These are phyloP conservation scores for Ciona savignyi DNA, from an alignment of 23 tunicate genomes.

Conservation along the genomic window DNA sequence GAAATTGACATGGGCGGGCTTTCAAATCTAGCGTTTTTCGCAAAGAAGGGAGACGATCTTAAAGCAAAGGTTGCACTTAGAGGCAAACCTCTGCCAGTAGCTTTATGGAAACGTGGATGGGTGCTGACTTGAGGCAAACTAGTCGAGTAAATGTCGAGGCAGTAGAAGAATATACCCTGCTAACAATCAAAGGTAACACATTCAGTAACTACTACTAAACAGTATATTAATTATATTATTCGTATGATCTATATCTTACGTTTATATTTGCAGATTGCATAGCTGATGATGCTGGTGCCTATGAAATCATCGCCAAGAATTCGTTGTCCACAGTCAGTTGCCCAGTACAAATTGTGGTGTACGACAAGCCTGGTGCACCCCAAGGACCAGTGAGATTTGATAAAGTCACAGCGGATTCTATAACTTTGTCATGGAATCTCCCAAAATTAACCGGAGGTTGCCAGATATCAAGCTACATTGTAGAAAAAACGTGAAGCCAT, in stretches of 20 bases:
- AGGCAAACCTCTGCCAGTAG: slow-evolving; percentile 70
- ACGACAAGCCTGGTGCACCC: slow-evolving; percentile 89
- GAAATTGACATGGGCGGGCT: slow-evolving; percentile 59
- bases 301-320: slow-evolving; percentile 44
- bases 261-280: slow-evolving; percentile 7
- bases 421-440: slow-evolving; percentile 57
- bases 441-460: slow-evolving; percentile 79
- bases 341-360: slow-evolving; percentile 76
- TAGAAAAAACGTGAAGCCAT: slow-evolving; percentile 79
- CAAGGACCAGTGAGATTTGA: slow-evolving; percentile 71
- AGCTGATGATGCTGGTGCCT: slow-evolving; percentile 86
- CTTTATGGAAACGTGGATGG: slow-evolving; percentile 54
- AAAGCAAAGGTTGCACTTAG: slow-evolving; percentile 47
- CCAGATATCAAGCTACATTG: slow-evolving; percentile 68
- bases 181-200: too few relatives aligned
- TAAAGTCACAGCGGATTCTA: slow-evolving; percentile 47
- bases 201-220: not conserved
- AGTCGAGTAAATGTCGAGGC: too few relatives aligned
- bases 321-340: slow-evolving; percentile 19
- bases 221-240: too few relatives aligned
- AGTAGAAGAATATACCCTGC: slow-evolving; percentile 35
- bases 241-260: not conserved
- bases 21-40: slow-evolving; percentile 51
- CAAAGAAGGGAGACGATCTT: slow-evolving; percentile 74
- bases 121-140: slow-evolving; percentile 19